Conservation (phyloP, 2,113 vertebrate genomes). For the Oxygymnocypris stewartii region DNA sequence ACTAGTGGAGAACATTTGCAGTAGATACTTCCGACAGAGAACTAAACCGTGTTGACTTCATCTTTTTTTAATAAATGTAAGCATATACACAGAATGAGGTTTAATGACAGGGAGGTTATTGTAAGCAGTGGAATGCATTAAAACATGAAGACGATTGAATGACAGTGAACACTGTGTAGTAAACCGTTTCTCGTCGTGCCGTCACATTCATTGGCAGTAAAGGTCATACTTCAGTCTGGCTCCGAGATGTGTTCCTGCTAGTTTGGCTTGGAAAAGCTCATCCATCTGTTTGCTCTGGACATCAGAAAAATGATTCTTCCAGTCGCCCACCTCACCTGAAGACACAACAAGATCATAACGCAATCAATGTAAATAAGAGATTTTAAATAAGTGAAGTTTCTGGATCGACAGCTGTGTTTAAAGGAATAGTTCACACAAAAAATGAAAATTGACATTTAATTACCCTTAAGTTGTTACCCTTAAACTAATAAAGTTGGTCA, state of each 20-base stretch:
- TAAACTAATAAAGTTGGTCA: too few relatives aligned
- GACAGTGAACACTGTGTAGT: neutral
- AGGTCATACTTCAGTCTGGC: slow-evolving; percentile 65
- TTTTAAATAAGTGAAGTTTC: neutral
- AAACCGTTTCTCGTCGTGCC: neutral
- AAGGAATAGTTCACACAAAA: neutral
- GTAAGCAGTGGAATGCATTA: neutral
- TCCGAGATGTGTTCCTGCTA: slow-evolving; percentile 65
- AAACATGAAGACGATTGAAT: neutral
- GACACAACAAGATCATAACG: neutral
- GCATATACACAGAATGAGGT: neutral
- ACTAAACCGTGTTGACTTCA: neutral
- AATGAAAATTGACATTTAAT: too few relatives aligned
- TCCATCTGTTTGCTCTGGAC: slow-evolving; percentile 75
- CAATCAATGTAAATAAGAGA: neutral
- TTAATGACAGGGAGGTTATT: neutral
- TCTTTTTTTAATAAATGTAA: neutral
- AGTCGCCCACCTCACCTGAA: slow-evolving; percentile 69
- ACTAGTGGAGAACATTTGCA: neutral
- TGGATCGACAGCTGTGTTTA: neutral
- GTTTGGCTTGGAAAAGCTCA: slow-evolving; percentile 68
- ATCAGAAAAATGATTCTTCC: slow-evolving; percentile 69
- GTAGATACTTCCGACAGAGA: neutral
- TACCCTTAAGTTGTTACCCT: too few relatives aligned
- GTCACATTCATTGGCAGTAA: slow-evolving; percentile 55